A percentile compares a stretch with the other conserved stretches of the same genome.
Evolutionary conservation across 2,113 vertebrate species (phyloP).

Genomic region (Neolamprologus hecqui): DNA sequence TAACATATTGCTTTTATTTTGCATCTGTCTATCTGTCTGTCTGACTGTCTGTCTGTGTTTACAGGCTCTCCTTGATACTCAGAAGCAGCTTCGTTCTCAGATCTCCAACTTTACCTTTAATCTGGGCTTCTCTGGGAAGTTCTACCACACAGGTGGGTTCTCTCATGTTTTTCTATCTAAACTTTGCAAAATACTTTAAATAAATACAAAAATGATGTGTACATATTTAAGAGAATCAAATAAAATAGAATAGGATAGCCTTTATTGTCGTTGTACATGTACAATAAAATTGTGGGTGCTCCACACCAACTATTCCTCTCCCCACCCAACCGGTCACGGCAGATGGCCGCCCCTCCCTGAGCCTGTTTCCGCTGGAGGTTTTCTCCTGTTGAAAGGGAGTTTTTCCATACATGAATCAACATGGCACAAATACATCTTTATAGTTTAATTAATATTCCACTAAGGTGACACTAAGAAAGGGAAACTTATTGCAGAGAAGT

Average conservation of each 20-base stretch:
- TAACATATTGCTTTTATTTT: background rate
- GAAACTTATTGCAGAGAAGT: background rate
- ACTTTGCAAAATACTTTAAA: background rate
- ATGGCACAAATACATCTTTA: background rate
- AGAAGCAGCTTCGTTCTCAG: constrained; percentile 66
- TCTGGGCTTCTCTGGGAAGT: constrained; percentile 73
- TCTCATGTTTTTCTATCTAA: background rate
- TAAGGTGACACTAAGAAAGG: background rate
- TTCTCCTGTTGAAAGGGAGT: background rate
- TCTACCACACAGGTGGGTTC: constrained; percentile 71
- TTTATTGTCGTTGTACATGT: background rate
- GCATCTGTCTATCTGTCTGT: background rate
- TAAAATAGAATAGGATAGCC: background rate
- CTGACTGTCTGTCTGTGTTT: background rate
- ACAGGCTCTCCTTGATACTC: constrained; percentile 70
- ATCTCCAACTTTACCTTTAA: constrained; percentile 75
- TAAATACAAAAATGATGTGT: background rate
- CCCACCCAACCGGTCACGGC: background rate
- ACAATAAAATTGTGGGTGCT: background rate
- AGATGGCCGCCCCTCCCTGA: background rate
- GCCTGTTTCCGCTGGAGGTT: background rate
- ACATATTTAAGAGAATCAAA: background rate
- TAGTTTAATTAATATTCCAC: background rate
- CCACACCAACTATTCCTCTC: background rate
- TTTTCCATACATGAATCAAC: background rate